Evolutionary conservation across 2,888 invertebrate species (phyloP), one percentile per base, ranked within the genome.

Genomic region (Nineta flava): DNA sequence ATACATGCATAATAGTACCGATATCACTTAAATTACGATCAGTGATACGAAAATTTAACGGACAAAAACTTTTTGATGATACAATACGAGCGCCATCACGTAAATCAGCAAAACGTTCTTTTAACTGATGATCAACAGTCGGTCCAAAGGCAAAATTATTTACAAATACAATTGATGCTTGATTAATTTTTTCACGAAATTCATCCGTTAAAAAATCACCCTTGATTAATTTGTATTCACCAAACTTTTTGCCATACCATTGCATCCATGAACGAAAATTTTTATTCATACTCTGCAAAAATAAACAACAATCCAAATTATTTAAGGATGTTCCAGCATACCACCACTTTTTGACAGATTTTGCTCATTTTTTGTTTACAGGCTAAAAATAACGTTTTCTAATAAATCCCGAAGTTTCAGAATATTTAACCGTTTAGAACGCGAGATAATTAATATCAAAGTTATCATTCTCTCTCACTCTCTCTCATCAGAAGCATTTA

Each of bases 131-230:
- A 71, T 99, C 97, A 26, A 99, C 94, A 55, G 84, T 83, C 21
- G 99, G 95, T 10, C 95, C 95, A 69, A 99, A 99, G 41, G 97
- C 99, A 73, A 94, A 99, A 74, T 99, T 99, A 73, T 99, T 99
- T 40, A 99, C 97, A 73, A 99, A 99, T 53, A 99, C 93, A 62
- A 99, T 86, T 35, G 93, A 86, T 10, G 95, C 87, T 58, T 85
- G 82, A 58, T 90, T 92, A 58, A 99, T 95, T 67, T 87, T 88
- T 65, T 96, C 94, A 57, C 90, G 81, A 67, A 92, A 88, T 62
- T 91, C 87, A 60, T 91, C 87, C 58, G 83, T 79, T 56, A 99
- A 71, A 70, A 99, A 99, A 68, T 99, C 96, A 42, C 96, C 97
- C 62, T 90, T 90, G 56, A 93, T 81, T 59, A 95, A 73, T 68